These are phyloP conservation scores for Dallia pectoralis DNA, from an alignment of 2,797 vertebrate genomes.

Conservation along the genomic window DNA sequence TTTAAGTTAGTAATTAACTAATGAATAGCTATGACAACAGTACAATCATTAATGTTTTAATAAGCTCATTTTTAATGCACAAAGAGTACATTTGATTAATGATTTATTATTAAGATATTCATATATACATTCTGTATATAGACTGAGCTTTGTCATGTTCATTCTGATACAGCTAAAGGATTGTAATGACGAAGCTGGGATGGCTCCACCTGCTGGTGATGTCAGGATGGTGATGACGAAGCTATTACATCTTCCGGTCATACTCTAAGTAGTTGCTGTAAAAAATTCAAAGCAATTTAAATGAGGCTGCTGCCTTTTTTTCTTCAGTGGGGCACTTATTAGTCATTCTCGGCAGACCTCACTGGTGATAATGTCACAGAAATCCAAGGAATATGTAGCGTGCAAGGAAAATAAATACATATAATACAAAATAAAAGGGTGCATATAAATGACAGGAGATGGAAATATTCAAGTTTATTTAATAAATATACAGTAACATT, in stretches of 20 bases:
- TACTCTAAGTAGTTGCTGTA: neutral
- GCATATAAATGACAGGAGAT: neutral
- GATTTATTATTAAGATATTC: neutral
- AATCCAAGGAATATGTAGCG: neutral
- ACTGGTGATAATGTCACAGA: neutral
- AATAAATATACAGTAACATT: slow-evolving; percentile 7
- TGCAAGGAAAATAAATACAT: neutral
- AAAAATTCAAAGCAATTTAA: neutral
- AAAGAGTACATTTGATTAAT: too few species aligned
- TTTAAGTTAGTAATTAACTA: too few species aligned
- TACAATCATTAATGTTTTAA: too few species aligned
- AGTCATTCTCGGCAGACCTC: neutral
- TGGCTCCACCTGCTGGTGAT: slow-evolving; percentile 38
- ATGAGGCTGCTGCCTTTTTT: neutral
- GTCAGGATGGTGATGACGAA: neutral
- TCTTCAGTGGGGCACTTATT: neutral
- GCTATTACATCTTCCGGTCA: neutral
- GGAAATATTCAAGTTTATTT: slow-evolving; percentile 13
- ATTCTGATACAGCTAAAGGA: neutral
- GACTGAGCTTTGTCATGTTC: neutral
- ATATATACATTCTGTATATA: neutral
- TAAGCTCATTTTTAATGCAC: too few species aligned
- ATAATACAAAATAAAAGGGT: neutral
- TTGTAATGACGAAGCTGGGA: neutral
- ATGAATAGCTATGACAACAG: too few species aligned